phyloP scores from a whole-genome alignment of 2,888 invertebrate species.

The Lithophane semibrunnea region DNA sequence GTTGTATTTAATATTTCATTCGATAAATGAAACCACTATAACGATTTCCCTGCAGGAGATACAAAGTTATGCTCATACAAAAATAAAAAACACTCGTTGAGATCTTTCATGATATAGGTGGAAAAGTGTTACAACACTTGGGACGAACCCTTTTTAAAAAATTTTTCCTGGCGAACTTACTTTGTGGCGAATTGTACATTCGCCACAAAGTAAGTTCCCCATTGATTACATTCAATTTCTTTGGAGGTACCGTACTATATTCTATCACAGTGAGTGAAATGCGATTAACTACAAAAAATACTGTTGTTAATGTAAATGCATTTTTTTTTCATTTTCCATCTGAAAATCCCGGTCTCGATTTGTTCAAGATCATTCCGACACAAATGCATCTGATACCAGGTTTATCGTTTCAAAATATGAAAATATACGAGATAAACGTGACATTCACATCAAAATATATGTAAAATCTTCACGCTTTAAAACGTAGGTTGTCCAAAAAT shows the following conservation, averaged over 20 bases:
- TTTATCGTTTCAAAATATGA: not conserved
- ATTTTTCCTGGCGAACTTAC: too few species aligned
- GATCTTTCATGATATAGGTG: too few species aligned
- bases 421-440: not conserved
- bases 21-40: too few species aligned
- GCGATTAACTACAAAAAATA: not conserved
- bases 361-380: not conserved
- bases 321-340: not conserved
- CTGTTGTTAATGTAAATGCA: too few species aligned
- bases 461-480: not conserved
- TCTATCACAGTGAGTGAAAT: not conserved
- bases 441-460: not conserved
- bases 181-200: too few species aligned
- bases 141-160: too few species aligned
- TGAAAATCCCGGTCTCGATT: not conserved
- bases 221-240: not conserved
- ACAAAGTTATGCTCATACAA: too few species aligned
- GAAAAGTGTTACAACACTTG: too few species aligned
- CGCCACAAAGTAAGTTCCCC: too few species aligned
- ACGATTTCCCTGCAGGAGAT: too few species aligned
- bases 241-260: not conserved
- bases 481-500: slow-evolving; percentile 5
- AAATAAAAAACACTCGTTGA: too few species aligned
- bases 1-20: too few species aligned
- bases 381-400: not conserved